phyloP scores from a whole-genome alignment of 1,140 invertebrate species.

The Solenopsis invicta region DNA sequence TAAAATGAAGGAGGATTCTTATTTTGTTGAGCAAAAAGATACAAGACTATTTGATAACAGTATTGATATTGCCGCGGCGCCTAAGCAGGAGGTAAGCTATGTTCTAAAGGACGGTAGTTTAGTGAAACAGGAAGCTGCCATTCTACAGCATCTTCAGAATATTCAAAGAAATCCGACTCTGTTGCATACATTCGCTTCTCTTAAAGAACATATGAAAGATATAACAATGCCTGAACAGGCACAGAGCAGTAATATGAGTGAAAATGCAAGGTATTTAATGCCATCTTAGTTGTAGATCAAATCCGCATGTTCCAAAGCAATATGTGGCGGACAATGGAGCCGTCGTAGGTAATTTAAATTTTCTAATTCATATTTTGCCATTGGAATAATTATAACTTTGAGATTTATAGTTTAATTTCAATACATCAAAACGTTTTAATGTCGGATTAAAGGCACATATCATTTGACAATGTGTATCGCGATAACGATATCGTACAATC shows the following conservation, averaged over 20 bases:
- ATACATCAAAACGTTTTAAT: background rate
- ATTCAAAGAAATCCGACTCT: conserved; percentile 83
- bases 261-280: conserved; percentile 86
- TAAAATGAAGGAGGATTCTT: conserved; percentile 82
- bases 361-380: conserved; percentile 36
- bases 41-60: conserved; percentile 74
- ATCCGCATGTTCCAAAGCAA: conserved; percentile 65
- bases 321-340: conserved; percentile 15
- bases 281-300: conserved; percentile 82
- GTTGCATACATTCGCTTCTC: conserved; percentile 83
- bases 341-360: conserved; percentile 63
- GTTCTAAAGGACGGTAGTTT: conserved; percentile 81
- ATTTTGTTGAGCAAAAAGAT: conserved; percentile 76
- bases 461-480: background rate
- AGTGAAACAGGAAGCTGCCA: conserved; percentile 79
- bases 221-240: conserved; percentile 77
- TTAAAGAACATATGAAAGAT: conserved; percentile 85
- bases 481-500: background rate
- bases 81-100: conserved; percentile 82
- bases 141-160: conserved; percentile 84
- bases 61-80: conserved; percentile 62
- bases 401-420: conserved; percentile 23
- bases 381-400: background rate
- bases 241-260: conserved; percentile 85
- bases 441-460: background rate